phyloP scores from a whole-genome alignment of 2,113 vertebrate genomes.

The Pseudorasbora parva region DNA sequence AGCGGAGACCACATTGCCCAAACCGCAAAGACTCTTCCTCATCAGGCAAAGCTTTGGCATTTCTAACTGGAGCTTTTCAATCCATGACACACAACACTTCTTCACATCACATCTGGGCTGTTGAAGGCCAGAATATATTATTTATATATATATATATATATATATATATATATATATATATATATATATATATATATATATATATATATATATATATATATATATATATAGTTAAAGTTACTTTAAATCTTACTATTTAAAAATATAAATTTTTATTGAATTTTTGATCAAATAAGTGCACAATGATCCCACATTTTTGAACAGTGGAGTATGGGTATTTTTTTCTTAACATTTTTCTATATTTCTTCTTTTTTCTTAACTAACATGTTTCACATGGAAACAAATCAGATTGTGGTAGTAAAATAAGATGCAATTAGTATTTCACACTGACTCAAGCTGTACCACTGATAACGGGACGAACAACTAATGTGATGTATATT shows the following conservation, averaged over 20 bases:
- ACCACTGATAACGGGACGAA: not conserved
- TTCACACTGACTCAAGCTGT: not conserved
- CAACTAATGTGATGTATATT: too few relatives aligned
- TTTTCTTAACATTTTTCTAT: not conserved
- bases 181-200: too few relatives aligned
- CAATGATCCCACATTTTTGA: not conserved
- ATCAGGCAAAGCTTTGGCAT: not conserved
- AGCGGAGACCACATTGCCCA: not conserved
- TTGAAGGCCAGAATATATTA: not conserved
- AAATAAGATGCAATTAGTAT: not conserved
- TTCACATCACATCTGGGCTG: not conserved
- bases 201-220: too few relatives aligned
- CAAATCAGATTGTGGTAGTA: not conserved
- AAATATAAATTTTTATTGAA: not conserved
- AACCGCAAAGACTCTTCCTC: slow-evolving; percentile 18
- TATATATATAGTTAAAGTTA: too few relatives aligned
- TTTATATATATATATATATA: too few relatives aligned
- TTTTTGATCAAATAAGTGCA: not conserved
- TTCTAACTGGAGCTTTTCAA: slow-evolving; percentile 5
- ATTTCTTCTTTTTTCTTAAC: not conserved
- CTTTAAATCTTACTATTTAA: not conserved
- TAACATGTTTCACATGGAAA: not conserved
- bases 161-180: too few relatives aligned
- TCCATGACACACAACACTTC: not conserved
- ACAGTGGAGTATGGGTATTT: not conserved